Evolutionary conservation across 2,113 vertebrate species (phyloP).

Genomic region (Cephalopterus ornatus): DNA sequence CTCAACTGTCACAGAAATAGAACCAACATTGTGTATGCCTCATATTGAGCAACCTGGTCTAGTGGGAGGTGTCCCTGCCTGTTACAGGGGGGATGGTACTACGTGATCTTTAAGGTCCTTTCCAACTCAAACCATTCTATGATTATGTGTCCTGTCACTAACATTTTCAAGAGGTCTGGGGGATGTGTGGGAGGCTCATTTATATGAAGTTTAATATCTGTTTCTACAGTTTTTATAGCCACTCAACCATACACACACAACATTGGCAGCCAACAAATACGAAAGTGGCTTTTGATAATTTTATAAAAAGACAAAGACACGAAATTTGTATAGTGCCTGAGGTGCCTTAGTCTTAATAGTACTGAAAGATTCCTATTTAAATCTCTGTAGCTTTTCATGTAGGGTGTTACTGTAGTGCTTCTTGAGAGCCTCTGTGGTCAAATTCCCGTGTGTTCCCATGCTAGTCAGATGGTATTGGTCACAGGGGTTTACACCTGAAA

Average conservation of each 20-base stretch:
- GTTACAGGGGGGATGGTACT: not conserved
- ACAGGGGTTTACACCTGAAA: not conserved
- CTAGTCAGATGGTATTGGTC: not conserved
- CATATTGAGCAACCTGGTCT: not conserved
- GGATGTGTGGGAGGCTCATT: accelerated
- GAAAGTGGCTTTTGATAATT: not conserved
- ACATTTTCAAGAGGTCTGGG: not conserved
- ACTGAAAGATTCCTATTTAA: not conserved
- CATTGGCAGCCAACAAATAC: not conserved
- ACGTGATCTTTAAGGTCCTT: not conserved
- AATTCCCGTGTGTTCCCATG: not conserved
- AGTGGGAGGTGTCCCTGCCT: not conserved
- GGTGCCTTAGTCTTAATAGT: not conserved
- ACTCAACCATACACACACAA: not conserved
- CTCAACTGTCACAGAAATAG: not conserved
- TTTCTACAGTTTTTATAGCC: not conserved
- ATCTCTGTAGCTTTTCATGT: not conserved
- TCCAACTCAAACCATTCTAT: not conserved
- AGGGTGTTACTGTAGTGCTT: not conserved
- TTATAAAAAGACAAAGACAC: not conserved
- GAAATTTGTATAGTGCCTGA: not conserved
- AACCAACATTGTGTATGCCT: not conserved
- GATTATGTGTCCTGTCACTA: not conserved
- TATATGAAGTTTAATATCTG: not conserved
- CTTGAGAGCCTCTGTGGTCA: not conserved